Evolutionary conservation across 2,113 vertebrate species (phyloP).

Genomic region (Lonchura striata): DNA sequence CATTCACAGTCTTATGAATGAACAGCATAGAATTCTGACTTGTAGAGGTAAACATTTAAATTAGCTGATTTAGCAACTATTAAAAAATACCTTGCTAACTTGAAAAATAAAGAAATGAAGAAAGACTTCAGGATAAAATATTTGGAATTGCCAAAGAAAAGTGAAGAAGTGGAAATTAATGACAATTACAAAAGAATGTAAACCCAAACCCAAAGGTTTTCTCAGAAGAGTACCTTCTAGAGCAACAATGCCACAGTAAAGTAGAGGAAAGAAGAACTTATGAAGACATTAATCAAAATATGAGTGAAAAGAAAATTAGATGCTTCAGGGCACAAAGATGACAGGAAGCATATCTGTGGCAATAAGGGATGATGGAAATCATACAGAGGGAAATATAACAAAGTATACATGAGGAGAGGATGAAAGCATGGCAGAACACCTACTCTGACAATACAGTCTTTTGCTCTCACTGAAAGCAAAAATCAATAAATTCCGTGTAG

Average conservation of each 20-base stretch:
- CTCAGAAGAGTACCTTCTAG: not conserved
- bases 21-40: not conserved
- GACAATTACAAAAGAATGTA: not conserved
- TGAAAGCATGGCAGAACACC: not conserved
- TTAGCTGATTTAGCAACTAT: not conserved
- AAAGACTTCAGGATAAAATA: not conserved
- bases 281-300: slow-evolving; percentile 53
- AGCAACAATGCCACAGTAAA: not conserved
- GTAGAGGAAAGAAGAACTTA: slow-evolving; percentile 8
- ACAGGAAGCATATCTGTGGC: slow-evolving; percentile 37
- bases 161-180: not conserved
- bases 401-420: not conserved
- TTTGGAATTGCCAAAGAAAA: not conserved
- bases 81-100: not conserved
- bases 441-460: slow-evolving; percentile 29
- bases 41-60: not conserved
- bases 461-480: slow-evolving; percentile 10
- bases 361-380: slow-evolving; percentile 42
- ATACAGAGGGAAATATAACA: slow-evolving; percentile 26
- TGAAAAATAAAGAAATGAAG: not conserved
- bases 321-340: slow-evolving; percentile 40
- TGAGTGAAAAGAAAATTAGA: slow-evolving; percentile 62
- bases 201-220: not conserved
- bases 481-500: slow-evolving; percentile 35
- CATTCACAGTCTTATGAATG: not conserved